Evolutionary conservation across 2,797 vertebrate species (phyloP), one percentile per base, ranked within the genome.

Genomic region (Orientallactaga sibirica): DNA sequence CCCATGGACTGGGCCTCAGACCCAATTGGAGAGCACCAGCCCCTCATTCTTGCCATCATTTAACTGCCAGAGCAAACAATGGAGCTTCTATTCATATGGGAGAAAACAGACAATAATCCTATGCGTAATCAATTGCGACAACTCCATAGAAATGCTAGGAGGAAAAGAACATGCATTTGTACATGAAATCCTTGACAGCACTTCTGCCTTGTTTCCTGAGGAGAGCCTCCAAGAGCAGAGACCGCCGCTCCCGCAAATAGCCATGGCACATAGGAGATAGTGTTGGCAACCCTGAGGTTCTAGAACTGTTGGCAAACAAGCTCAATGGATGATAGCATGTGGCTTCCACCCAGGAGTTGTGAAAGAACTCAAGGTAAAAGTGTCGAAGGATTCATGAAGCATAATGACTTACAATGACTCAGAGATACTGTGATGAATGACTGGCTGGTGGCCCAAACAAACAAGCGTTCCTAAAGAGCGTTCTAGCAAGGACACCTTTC

Each of bases 341-440:
- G 80, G 81, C 62, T 82, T 52, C 67, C 15, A 68, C 27, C 29
- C 61, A 81, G 77, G 73, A 79, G 67, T 92, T 88, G 75, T 37
- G 37, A 89, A 91, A 92, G 77, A 89, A 71, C 48, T 75, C 84
- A 64, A 92, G 80, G 80, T 67, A 11, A 92, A 95, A 66, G 76
- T 85, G 83, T 79, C 74, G 79, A 66, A 88, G 86, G 29, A 68
- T 61, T 58, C 24, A 67, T 18, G 80, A 86, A 82, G 52, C 19
- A 61, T 55, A 90, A 88, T 80, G 82, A 74, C 83, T 94, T 86
- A 77, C n/a, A 16, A 29, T 76, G 43, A 77, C 67, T 71, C 82
- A 82, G 58, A 68, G 74, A 80, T 1, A 27, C 24, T 1, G 6
- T 15, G 16, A 84, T 84, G 76, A 77, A 70, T 25, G 27, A 19